Conservation (phyloP, 64 coral and sea anemone genomes). For the Pachyseris speciosa region DNA sequence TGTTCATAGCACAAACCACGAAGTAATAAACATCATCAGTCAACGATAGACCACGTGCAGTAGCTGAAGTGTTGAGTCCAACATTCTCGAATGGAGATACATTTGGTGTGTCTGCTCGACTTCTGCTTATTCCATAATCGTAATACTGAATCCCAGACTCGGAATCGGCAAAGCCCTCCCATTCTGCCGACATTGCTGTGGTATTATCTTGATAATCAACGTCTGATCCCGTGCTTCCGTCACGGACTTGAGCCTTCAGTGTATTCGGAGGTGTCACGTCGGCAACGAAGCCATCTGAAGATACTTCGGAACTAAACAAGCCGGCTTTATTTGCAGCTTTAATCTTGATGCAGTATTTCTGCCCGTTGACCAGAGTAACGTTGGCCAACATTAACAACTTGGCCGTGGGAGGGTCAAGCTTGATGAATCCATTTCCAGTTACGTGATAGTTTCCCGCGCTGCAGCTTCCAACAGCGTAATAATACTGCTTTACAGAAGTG, state of each 20-base stretch:
- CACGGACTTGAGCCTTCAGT: slow-evolving; percentile 70
- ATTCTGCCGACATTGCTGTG: slow-evolving; percentile 70
- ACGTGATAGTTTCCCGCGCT: slow-evolving; percentile 80
- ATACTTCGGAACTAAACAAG: slow-evolving; percentile 51
- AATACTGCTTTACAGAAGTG: slow-evolving; percentile 79
- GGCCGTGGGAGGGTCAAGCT: slow-evolving; percentile 32
- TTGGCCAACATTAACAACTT: slow-evolving; percentile 57
- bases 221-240: slow-evolving; percentile 73
- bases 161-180: slow-evolving; percentile 68
- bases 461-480: slow-evolving; percentile 84
- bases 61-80: slow-evolving; percentile 41
- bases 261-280: slow-evolving; percentile 79
- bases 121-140: slow-evolving; percentile 87
- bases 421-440: slow-evolving; percentile 59
- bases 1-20: slow-evolving; percentile 90
- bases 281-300: slow-evolving; percentile 76
- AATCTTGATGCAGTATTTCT: slow-evolving; percentile 82
- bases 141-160: slow-evolving; percentile 83
- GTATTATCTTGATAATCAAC: slow-evolving; percentile 87
- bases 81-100: slow-evolving; percentile 56
- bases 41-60: slow-evolving; percentile 59
- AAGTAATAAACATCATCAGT: slow-evolving; percentile 89
- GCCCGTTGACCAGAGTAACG: slow-evolving; percentile 76
- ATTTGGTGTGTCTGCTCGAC: slow-evolving; percentile 52
- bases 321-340: slow-evolving; percentile 92